Evolutionary conservation across 2,888 invertebrate genomes (phyloP).

Genomic region (Cephus pygmeus): DNA sequence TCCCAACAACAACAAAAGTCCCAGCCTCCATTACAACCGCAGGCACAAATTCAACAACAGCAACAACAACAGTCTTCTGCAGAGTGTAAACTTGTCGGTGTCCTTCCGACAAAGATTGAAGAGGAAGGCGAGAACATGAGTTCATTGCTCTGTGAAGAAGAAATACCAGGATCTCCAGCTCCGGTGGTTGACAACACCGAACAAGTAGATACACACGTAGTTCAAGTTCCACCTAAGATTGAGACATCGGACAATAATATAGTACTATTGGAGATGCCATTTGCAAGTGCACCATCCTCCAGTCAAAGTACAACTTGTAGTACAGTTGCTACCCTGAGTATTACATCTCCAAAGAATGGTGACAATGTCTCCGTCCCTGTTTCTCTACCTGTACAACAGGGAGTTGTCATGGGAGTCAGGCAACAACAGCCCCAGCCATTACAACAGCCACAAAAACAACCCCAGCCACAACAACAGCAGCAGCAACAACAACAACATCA

Average conservation of each 20-base stretch:
- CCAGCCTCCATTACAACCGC: slow-evolving; percentile 62
- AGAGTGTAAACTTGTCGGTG: slow-evolving; percentile 29
- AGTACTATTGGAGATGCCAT: slow-evolving; percentile 74
- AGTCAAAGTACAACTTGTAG: slow-evolving; percentile 59
- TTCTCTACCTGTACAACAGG: slow-evolving; percentile 44
- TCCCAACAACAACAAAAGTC: slow-evolving; percentile 64
- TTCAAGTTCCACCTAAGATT: slow-evolving; percentile 64
- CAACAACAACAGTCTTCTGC: slow-evolving; percentile 43
- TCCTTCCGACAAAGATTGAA: slow-evolving; percentile 54
- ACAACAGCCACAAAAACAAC: slow-evolving; percentile 52
- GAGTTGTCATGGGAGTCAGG: slow-evolving; percentile 23
- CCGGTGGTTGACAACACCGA: slow-evolving; percentile 69
- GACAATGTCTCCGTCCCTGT: slow-evolving; percentile 27
- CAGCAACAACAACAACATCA: slow-evolving; percentile 18
- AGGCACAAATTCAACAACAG: slow-evolving; percentile 66
- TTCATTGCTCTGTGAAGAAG: slow-evolving; percentile 87
- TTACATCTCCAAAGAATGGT: slow-evolving; percentile 41
- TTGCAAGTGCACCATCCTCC: slow-evolving; percentile 75
- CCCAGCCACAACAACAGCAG: slow-evolving; percentile 28
- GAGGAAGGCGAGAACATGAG: slow-evolving; percentile 75
- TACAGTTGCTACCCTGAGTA: slow-evolving; percentile 44
- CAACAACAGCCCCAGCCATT: slow-evolving; percentile 43
- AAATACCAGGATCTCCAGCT: slow-evolving; percentile 90
- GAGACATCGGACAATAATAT: slow-evolving; percentile 63
- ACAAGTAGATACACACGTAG: slow-evolving; percentile 39